Percentiles rank a stretch among this genome's conserved stretches.
phyloP scores from a whole-genome alignment of 2,797 vertebrate species.

The Buphagus erythrorhynchus region DNA sequence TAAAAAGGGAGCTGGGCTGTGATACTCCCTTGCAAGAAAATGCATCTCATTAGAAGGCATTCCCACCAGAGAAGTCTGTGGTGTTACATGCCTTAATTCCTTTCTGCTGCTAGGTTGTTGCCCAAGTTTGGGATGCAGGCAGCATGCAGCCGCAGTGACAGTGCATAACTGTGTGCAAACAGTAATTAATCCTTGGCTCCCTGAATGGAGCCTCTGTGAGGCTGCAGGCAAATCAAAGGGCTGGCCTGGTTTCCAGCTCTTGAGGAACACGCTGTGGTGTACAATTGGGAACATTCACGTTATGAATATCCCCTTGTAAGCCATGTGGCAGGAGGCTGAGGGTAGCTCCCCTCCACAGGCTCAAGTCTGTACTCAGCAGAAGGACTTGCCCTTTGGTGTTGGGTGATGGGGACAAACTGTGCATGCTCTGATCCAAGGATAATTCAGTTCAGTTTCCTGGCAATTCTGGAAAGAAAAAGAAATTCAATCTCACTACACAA shows the following conservation, averaged over 20 bases:
- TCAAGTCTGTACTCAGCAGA: conserved; percentile 20
- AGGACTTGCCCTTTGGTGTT: neutral
- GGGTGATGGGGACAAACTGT: conserved; percentile 33
- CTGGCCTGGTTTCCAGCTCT: conserved; percentile 5
- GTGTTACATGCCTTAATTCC: conserved; percentile 23
- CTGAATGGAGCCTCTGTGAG: conserved; percentile 66
- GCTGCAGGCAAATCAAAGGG: conserved; percentile 54
- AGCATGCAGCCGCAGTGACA: neutral
- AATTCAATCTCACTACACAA: neutral
- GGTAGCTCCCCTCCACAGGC: conserved; percentile 32
- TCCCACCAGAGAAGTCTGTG: neutral
- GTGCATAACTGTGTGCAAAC: conserved; percentile 47
- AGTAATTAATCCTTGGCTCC: conserved; percentile 50
- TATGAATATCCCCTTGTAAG: conserved; percentile 60
- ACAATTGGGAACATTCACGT: conserved; percentile 59
- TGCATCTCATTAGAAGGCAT: conserved; percentile 29
- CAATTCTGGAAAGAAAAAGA: conserved; percentile 35
- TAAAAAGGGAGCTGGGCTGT: neutral
- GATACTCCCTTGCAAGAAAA: neutral
- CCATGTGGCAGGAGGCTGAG: neutral
- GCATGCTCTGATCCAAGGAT: neutral
- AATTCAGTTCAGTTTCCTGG: conserved; percentile 63
- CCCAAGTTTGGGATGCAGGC: conserved; percentile 49
- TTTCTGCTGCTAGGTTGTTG: conserved; percentile 38
- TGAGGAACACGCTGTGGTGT: neutral